Conservation (phyloP, 1,140 invertebrate genomes). For the Hetaerina americana region DNA sequence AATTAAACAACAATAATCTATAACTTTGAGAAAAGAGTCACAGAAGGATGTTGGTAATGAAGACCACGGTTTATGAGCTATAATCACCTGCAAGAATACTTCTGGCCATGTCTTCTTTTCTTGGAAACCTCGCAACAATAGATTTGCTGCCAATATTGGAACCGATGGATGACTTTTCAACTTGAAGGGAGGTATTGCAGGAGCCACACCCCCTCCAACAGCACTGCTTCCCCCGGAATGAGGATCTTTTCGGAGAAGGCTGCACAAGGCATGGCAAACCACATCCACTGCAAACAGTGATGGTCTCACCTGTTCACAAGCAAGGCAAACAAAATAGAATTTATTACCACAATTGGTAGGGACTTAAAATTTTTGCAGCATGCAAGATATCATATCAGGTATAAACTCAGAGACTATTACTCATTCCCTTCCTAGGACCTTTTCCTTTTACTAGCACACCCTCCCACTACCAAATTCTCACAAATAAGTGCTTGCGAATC, state of each 20-base stretch:
- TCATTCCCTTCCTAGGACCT: not conserved
- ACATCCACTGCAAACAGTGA: constrained; percentile 66
- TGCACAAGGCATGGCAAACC: constrained; percentile 65
- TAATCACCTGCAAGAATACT: constrained; percentile 52
- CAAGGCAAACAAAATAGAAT: too few relatives aligned
- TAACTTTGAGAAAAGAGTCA: too few relatives aligned
- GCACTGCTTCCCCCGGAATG: constrained; percentile 23
- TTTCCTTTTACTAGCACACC: not conserved
- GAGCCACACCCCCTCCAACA: constrained; percentile 32
- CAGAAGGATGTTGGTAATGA: too few relatives aligned
- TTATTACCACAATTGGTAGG: too few relatives aligned
- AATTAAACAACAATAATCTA: too few relatives aligned
- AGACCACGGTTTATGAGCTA: too few relatives aligned
- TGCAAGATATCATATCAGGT: too few relatives aligned
- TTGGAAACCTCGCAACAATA: constrained; percentile 66
- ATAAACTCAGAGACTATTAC: not conserved
- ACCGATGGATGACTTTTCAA: constrained; percentile 65
- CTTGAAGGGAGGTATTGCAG: constrained; percentile 50
- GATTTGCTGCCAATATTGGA: constrained; percentile 74
- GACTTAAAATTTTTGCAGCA: too few relatives aligned
- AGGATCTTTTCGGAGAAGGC: constrained; percentile 64
- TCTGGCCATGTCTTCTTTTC: constrained; percentile 69
- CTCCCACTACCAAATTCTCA: too few relatives aligned
- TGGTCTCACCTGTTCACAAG: constrained; percentile 67
- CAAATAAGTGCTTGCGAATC: too few relatives aligned